These are phyloP conservation scores for Catharus minimus DNA, from an alignment of 2,113 vertebrate genomes.

Conservation along the genomic window DNA sequence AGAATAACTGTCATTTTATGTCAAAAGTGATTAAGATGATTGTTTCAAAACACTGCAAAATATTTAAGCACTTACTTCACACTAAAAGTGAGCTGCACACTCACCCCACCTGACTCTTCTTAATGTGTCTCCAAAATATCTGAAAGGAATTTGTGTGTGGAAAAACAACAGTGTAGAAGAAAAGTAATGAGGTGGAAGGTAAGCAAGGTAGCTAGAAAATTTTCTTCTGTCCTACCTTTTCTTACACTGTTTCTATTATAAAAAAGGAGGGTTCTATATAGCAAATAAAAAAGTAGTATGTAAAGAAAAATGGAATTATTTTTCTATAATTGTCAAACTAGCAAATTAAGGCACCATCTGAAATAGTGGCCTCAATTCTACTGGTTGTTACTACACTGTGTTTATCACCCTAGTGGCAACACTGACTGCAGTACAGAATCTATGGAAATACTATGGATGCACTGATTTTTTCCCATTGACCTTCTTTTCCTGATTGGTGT, in stretches of 20 bases:
- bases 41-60: neutral
- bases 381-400: neutral
- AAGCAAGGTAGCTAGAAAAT: neutral
- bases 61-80: neutral
- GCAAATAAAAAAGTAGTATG: neutral
- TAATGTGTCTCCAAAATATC: neutral
- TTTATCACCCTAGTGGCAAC: neutral
- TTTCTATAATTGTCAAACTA: neutral
- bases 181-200: neutral
- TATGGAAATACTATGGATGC: neutral
- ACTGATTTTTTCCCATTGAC: neutral
- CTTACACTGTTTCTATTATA: neutral
- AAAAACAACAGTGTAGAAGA: neutral
- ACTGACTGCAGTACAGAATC: neutral
- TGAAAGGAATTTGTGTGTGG: neutral
- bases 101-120: neutral
- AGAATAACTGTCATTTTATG: neutral
- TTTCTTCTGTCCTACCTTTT: neutral
- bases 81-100: neutral
- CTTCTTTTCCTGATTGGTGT: rapidly evolving
- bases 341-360: neutral
- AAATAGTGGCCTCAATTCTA: neutral
- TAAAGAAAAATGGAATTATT: neutral
- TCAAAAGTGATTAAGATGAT: neutral
- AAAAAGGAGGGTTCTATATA: neutral